Base-by-base conservation (phyloP, 2,113 vertebrate species). In the Raja brachyura region DNA sequence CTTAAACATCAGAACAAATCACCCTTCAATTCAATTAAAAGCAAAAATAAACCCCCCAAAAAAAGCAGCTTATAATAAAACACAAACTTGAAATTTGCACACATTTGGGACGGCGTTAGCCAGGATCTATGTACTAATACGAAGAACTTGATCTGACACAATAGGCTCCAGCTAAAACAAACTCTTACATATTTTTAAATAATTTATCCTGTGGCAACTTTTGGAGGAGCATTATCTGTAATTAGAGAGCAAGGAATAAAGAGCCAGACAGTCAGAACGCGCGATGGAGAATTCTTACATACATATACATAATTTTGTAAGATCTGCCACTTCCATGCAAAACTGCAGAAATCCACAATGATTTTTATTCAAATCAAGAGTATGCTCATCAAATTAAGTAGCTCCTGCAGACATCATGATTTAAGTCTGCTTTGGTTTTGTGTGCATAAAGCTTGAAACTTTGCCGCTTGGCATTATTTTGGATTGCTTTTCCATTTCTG, bases 1-100 rank as follows among this genome's bases (percentile, higher is more conserved):
- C 96, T 96, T 63, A 94, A 93, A 94, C 94, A 94, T 95, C 95
- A 95, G 94, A 94, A 95, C 83, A 94, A 94, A 93, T 68, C 93
- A 90, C 61, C 83, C 56, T 88, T 66, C 83, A 92, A 28, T 48
- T 92, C 31, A 70, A 73, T 92, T 73, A 73, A 92, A 56, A 48
- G 61, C 63, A 88, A 92, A 92, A 92, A 92, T 18, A 70, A 54
- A 92, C 20, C 39, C 20, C 39, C 39, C 39, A 48, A 48, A 68
- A 59, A 68, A 73, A 73, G 90, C 68, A 92, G 48, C 90, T 92
- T 70, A 39, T 25, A 73, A 92, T 70, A 48, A 70, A 92, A 68
- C 18, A 70, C 68, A 28, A 28, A 22, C n/a, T 54, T 92, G 66
- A 70, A 28, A 73, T 73, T 54, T 92, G 22, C 90, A 92, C 83